Evolutionary conservation across 1,140 invertebrate species (phyloP).

Genomic region (Hestina assimilis): DNA sequence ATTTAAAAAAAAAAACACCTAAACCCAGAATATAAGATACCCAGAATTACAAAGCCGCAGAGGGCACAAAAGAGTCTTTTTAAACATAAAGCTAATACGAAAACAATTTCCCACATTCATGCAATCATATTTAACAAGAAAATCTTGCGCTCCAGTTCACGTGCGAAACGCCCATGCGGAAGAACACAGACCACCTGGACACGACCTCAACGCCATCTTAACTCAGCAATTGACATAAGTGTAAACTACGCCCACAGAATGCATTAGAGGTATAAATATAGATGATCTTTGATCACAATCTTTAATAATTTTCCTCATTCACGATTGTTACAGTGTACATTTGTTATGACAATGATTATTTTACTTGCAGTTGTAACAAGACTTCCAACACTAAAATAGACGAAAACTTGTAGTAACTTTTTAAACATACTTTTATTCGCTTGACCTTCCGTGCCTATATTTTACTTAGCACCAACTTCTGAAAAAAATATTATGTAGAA

Average conservation of each 20-base stretch:
- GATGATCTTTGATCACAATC: background rate
- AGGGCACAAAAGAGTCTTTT: too few species aligned
- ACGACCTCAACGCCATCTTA: conserved; percentile 30
- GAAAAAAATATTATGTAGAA: background rate
- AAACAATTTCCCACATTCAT: background rate
- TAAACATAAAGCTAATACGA: too few species aligned
- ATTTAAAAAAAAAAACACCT: background rate
- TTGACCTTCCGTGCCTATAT: too few species aligned
- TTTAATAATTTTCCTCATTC: background rate
- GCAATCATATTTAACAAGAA: background rate
- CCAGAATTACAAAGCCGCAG: too few species aligned
- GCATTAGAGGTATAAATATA: conserved; percentile 23
- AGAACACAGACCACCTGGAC: conserved; percentile 36
- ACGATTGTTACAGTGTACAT: background rate
- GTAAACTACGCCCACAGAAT: conserved; percentile 15
- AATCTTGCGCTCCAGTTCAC: background rate
- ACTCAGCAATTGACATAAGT: conserved; percentile 36
- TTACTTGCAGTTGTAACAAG: background rate
- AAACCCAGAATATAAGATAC: too few species aligned
- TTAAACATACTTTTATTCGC: too few species aligned
- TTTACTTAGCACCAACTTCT: too few species aligned
- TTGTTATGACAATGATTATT: background rate
- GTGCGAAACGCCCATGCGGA: conserved; percentile 33
- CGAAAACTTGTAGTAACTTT: too few species aligned
- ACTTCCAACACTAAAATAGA: too few species aligned